Conservation (phyloP, 2,797 vertebrate genomes). For the Premnoplex brunnescens region DNA sequence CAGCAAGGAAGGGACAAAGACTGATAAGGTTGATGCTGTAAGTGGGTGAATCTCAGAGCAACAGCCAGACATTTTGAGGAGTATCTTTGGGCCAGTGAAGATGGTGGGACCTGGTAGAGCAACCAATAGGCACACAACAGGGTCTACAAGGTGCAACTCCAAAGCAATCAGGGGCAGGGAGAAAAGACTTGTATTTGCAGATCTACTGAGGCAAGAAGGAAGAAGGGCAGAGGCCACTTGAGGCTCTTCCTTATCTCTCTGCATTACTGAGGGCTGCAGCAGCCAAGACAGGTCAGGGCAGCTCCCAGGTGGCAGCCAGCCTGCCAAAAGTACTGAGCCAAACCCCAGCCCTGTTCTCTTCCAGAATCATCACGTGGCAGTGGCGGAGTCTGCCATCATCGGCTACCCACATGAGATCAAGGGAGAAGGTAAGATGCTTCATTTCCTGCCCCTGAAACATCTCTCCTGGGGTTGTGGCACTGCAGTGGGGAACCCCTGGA, state of each 20-base stretch:
- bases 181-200: not conserved
- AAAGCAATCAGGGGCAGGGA: not conserved
- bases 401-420: slow-evolving; percentile 72
- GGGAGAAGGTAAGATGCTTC: slow-evolving; percentile 69
- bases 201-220: not conserved
- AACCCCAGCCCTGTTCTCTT: slow-evolving; percentile 23
- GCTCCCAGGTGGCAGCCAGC: not conserved
- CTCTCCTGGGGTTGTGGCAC: accelerated
- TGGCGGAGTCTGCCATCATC: slow-evolving; percentile 74
- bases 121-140: not conserved
- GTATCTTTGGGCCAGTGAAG: not conserved
- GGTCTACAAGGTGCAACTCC: not conserved
- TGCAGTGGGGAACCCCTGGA: not conserved
- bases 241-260: not conserved
- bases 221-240: not conserved
- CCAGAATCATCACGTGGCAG: slow-evolving; percentile 63
- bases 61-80: not conserved
- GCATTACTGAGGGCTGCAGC: not conserved
- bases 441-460: not conserved
- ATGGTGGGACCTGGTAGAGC: not conserved
- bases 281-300: not conserved
- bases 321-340: not conserved
- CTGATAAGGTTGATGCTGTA: not conserved
- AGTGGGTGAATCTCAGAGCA: not conserved
- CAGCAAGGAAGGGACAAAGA: not conserved